Base-by-base conservation (phyloP, 2,888 invertebrate species). In the Lacanobia oleracea region DNA sequence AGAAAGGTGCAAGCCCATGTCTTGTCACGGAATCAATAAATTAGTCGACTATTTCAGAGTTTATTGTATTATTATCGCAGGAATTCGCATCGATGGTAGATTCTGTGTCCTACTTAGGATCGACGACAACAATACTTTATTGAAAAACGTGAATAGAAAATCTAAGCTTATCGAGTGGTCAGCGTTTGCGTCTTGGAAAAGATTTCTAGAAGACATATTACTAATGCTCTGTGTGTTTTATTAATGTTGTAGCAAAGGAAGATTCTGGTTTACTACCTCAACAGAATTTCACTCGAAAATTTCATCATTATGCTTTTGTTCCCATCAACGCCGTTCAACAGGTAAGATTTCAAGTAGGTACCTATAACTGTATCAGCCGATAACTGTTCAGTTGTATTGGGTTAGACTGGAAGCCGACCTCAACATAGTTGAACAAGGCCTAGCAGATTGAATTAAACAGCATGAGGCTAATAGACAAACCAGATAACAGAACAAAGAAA, bases 71-170 rank as follows among this genome's bases (percentile, higher is more conserved):
- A 69, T 80, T 80, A 81, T 75, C 59, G 43, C 51, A 65, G 23
- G 77, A 68, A 77, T 77, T 43, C 61, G 48, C 60, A 33, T 61
- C 75, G 50, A 64, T 37, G 16, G 63, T 61, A 61, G 50, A 33
- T 8, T n/a, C 54, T 50, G 53, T 45, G 76, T 69, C 77, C 77
- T 50, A 78, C 76, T 69, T 75, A 40, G 76, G 57, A 62, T 50
- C 56, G 64, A 69, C 48, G 23, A 60, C 77, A 65, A 80, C 75
- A 65, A 81, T 78, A 78, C 61, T 65, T 78, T 78, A 81, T 78
- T 51, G 70, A 21, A 81, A 45, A 76, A 78, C 77, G 77, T 78
- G 77, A 62, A 57, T 65, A 70, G 77, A 78, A 81, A 78, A 76
- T 65, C 76, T 81, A 65, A 75, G 64, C 50, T 66, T 51, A 14